A percentile compares a stretch with the other conserved stretches of the same genome.
phyloP scores from a whole-genome alignment of 2,797 vertebrate genomes.

The Cygnus olor region DNA sequence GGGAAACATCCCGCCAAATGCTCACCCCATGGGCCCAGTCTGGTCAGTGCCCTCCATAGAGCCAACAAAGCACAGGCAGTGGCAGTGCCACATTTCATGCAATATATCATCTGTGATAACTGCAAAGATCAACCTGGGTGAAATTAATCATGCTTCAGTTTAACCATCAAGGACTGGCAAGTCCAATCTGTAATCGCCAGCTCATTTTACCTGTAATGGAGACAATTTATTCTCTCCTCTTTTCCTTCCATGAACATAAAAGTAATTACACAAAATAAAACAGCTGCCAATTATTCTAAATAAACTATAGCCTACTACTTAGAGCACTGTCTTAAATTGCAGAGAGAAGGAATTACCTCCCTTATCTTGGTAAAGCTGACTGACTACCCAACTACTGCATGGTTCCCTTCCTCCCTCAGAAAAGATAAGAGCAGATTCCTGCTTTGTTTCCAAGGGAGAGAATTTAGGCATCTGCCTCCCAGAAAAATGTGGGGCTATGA shows the following conservation, averaged over 20 bases:
- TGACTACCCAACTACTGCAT: background rate
- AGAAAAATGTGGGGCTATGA: background rate
- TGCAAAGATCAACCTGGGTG: background rate
- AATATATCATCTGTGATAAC: background rate
- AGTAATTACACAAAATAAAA: background rate
- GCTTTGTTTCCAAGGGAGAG: background rate
- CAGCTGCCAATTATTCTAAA: background rate
- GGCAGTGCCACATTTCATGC: accelerated
- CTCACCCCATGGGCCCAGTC: background rate
- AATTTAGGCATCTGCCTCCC: background rate
- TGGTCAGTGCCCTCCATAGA: accelerated
- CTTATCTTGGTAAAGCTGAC: background rate
- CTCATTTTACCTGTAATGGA: background rate
- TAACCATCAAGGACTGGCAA: background rate
- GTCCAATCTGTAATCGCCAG: background rate
- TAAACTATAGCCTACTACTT: background rate
- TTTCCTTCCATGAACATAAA: background rate
- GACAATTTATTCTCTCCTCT: background rate
- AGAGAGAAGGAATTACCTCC: background rate
- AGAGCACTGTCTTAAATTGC: background rate
- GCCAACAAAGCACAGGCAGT: background rate
- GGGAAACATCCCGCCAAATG: background rate
- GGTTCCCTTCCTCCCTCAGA: background rate
- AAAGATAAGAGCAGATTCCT: background rate
- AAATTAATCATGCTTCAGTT: background rate